Evolutionary conservation across 2,888 invertebrate genomes (phyloP), one percentile per base, ranked within the genome.

Genomic region (Conistra vaccinii): DNA sequence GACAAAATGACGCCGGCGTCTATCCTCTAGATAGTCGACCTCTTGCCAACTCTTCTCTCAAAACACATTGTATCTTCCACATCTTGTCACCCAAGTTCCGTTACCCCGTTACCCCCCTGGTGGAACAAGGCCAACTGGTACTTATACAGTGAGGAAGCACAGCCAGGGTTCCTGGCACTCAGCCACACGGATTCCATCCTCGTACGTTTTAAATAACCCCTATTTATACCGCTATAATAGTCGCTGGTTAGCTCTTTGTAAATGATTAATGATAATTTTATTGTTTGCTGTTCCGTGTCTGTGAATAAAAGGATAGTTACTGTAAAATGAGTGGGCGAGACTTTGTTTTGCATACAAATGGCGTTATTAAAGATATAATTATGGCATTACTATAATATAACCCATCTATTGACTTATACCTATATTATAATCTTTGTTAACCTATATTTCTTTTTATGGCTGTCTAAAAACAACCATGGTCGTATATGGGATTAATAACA

Each of bases 101-200:
- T 60, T 17, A 29, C 32, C 17, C n/a, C n/a, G n/a, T n/a, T n/a
- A n/a, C n/a, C n/a, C n/a, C n/a, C 51, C 7, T 58, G 53, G 69
- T 68, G 39, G 70, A 70, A 73, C 73, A 83, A 76, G 77, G 81
- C 69, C 63, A 71, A 69, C 57, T 55, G 26, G n/a, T 35, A 1
- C 55, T 61, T 45, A 68, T 58, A 78, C 69, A 85, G 61, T 51
- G 32, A 77, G 85, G 79, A 75, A 82, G 55, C 70, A 61, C 60
- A 68, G 65, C 39, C 78, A 78, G 78, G 73, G 83, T 71, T 60
- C 17, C 72, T 85, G 84, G 83, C 79, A 79, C 53, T 23, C 9
- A 32, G 85, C 83, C 83, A 84, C 68, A 81, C 26, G 78, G 73
- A 42, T 75, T 3, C 23, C 45, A 39, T 68, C 60, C 68, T 76